Evolutionary conservation across 2,113 vertebrate species (phyloP), one percentile per base, ranked within the genome.

Genomic region (Otolemur garnettii): DNA sequence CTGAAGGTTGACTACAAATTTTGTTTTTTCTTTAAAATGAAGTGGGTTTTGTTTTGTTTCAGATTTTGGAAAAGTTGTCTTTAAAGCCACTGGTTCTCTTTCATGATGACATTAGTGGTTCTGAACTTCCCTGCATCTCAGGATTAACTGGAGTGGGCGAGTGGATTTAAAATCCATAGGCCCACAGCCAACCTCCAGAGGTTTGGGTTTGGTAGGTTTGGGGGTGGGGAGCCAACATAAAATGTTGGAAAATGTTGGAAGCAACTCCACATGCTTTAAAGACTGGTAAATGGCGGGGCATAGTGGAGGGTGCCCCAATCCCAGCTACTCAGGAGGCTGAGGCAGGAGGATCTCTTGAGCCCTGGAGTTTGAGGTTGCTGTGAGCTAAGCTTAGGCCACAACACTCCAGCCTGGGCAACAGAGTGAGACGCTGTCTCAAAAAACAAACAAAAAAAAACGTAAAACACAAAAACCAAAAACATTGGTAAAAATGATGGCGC

Each of bases 11-110:
- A 66, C 28, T 75, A 3, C 42, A 45, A 59, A 74, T 74, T 80
- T 75, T 83, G 66, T 30, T 64, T 69, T 82, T 89, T 72, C 24
- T 74, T 95, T 87, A 57, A 95, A 71, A 86, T 80, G n/a, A 86
- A 26, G 21, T 35, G 87, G 77, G n/a, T 2, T 24, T 26, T 83
- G 0, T 38, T 28, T 50, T 35, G 64, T 91, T 57, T 55, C 66
- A 64, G 11, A 66, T 68, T 33, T 82, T 45, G 18, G 28, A 64
- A 87, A 87, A 35, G 45, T 33, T 30, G 18, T n/a, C 82, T 74
- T 91, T 80, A 53, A 72, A 38, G 42, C 19, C 26, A n/a, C 38
- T n/a, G 53, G 1, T 79, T 75, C 19, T 82, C 14, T 81, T 57
- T 17, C 78, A 45, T 17, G 79, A 45, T 83, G 59, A 5, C 5